Base-by-base conservation (phyloP, 1,140 invertebrate species). In the Nymphalis io region DNA sequence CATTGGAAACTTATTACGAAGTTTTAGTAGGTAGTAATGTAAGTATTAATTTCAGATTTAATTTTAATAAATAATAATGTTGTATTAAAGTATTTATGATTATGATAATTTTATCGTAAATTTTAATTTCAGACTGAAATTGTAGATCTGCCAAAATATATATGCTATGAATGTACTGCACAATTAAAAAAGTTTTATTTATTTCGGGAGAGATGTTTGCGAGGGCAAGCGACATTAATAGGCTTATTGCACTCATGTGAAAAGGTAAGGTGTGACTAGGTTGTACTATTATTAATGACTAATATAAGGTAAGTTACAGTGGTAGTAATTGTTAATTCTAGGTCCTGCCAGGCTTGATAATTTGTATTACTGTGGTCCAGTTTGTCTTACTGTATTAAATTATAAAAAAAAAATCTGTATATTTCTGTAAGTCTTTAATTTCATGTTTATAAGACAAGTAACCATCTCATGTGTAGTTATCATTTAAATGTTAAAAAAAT, bases 151-250 rank as follows among this genome's bases (percentile, higher is more conserved):
- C 82, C 82, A 38, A 67, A 74, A 16, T 86, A 74, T 72, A 79
- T 72, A 0, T 89, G 87, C 55, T 89, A 73, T 75, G 76, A 82
- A 61, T 89, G 87, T 78, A 75, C 76, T 15, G 71, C 76, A 20
- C 60, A 82, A n/a, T 48, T 88, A 5, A 80, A 74, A 38, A 89
- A 88, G 55, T 82, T 74, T 57, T 79, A 80, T 60, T 33, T 38
- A 18, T 88, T 89, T 40, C 80, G 76, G 51, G 80, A 83, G 42
- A 79, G 68, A 39, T 87, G 84, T 74, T 38, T 88, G 0, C 70
- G 70, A 39, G 83, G 80, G 4, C 84, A 88, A 46, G 68, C 74
- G n/a, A 72, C 72, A 16, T 71, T 89, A 10, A 75, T 74, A 58
- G 63, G 73, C 8, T 68, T 86, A 38, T 39, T 82, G 4, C 61